These are phyloP conservation scores for Pygocentrus nattereri DNA, from an alignment of 2,797 vertebrate genomes.

Conservation along the genomic window DNA sequence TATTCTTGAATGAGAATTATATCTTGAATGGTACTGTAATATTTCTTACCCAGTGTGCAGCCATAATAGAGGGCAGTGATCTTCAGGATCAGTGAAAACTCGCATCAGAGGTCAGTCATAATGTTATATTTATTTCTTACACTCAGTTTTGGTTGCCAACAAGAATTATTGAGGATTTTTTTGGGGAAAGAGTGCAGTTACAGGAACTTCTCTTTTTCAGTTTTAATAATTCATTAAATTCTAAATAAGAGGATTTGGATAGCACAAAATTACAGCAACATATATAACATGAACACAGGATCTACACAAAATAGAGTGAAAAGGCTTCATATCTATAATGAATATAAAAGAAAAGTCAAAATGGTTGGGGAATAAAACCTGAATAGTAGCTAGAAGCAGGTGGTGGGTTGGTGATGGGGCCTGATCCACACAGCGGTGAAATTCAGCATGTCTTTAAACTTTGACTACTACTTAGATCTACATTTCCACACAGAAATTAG, in stretches of 20 bases:
- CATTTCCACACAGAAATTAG: conserved; percentile 84
- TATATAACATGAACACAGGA: conserved; percentile 91
- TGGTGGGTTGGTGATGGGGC: conserved; percentile 66
- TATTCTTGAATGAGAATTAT: no score
- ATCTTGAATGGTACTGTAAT: no score
- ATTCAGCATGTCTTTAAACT: conserved; percentile 69
- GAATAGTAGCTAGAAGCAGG: conserved; percentile 36
- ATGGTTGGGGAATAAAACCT: conserved; percentile 53
- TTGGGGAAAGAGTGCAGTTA: conserved; percentile 87
- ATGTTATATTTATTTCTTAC: conserved; percentile 97
- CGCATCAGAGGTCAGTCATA: conserved; percentile 79
- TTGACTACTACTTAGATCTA: conserved; percentile 85
- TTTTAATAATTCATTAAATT: conserved; percentile 78
- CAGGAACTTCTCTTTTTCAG: conserved; percentile 83
- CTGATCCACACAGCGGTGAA: conserved; percentile 77
- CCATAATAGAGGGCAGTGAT: not conserved
- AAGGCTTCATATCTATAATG: conserved; percentile 83
- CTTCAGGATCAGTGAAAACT: not conserved
- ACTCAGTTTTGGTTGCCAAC: conserved; percentile 96
- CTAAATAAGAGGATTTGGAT: conserved; percentile 87
- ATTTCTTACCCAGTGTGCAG: no score
- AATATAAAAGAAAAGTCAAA: conserved; percentile 63
- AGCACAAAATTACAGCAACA: conserved; percentile 97
- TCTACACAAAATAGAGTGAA: conserved; percentile 87
- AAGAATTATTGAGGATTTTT: conserved; percentile 88